phyloP scores from a whole-genome alignment of 2,888 invertebrate species.

The Hydroisotoma schaefferi region DNA sequence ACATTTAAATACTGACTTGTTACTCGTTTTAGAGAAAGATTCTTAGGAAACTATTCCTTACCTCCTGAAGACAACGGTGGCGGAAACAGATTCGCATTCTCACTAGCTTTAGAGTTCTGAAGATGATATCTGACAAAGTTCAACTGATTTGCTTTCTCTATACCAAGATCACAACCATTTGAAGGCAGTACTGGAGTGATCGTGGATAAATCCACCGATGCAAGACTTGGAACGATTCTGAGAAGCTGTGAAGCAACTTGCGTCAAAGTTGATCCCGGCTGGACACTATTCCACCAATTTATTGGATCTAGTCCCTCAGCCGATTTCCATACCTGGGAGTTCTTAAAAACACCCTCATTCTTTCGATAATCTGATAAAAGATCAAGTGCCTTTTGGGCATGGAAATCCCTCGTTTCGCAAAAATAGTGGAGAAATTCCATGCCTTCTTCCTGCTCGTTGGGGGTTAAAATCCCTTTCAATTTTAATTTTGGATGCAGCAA shows the following conservation, averaged over 20 bases:
- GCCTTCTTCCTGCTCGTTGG: conserved; percentile 28
- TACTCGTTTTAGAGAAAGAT: too few species aligned
- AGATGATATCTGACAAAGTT: conserved; percentile 28
- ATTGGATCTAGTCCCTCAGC: conserved; percentile 20
- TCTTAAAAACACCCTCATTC: conserved; percentile 21
- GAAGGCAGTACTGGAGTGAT: neutral
- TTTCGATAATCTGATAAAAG: conserved; percentile 30
- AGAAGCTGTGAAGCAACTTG: conserved; percentile 25
- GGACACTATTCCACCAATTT: conserved; percentile 31
- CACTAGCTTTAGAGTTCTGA: conserved; percentile 7
- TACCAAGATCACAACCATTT: conserved; percentile 11
- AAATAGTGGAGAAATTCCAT: conserved; percentile 14
- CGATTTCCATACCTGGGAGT: conserved; percentile 20
- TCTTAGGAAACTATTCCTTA: too few species aligned
- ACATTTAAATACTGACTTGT: too few species aligned
- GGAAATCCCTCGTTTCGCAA: neutral
- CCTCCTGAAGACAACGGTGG: too few species aligned
- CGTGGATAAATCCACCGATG: neutral
- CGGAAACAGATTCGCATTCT: too few species aligned
- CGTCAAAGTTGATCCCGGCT: conserved; percentile 22
- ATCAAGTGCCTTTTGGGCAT: conserved; percentile 23
- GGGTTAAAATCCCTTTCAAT: conserved; percentile 18
- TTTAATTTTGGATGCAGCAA: conserved; percentile 27
- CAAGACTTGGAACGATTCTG: conserved; percentile 14
- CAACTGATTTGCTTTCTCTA: conserved; percentile 24